Percentiles rank a stretch among this genome's conserved stretches.
Conservation (phyloP, 2,888 invertebrate species). For the Hydropsyche betteni region DNA sequence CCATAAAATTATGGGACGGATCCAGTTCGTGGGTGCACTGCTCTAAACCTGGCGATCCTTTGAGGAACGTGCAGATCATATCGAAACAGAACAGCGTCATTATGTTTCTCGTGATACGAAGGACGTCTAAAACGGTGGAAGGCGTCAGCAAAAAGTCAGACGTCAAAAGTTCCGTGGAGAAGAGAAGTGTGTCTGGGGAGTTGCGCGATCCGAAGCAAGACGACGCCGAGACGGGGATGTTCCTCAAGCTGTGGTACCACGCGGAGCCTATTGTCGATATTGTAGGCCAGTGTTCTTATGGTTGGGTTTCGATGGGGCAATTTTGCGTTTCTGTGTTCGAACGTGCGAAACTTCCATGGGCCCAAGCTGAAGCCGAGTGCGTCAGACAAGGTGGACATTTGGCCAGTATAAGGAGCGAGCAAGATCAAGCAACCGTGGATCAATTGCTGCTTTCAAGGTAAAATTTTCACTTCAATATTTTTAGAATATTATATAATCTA, state of each 20-base stretch:
- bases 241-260: slow-evolving; percentile 71
- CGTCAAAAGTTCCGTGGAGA: background rate
- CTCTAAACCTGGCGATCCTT: slow-evolving; percentile 67
- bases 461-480: slow-evolving; percentile 52
- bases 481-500: too few relatives aligned
- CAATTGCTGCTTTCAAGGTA: slow-evolving; percentile 73
- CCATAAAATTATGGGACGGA: slow-evolving; percentile 68
- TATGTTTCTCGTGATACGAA: slow-evolving; percentile 58
- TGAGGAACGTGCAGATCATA: slow-evolving; percentile 68
- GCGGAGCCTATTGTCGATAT: slow-evolving; percentile 70
- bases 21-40: slow-evolving; percentile 70
- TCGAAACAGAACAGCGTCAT: slow-evolving; percentile 68
- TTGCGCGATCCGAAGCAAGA: slow-evolving; percentile 29
- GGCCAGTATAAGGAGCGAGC: slow-evolving; percentile 71
- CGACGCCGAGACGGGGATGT: slow-evolving; percentile 58
- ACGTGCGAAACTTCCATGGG: slow-evolving; percentile 69
- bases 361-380: slow-evolving; percentile 74
- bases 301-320: slow-evolving; percentile 74
- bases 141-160: background rate
- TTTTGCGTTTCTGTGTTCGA: slow-evolving; percentile 73
- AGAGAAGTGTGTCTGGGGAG: slow-evolving; percentile 10
- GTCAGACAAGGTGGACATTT: slow-evolving; percentile 72
- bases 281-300: slow-evolving; percentile 74
- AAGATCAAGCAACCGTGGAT: slow-evolving; percentile 72
- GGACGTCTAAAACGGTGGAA: slow-evolving; percentile 25